phyloP scores from a whole-genome alignment of 2,797 vertebrate species.

The Macropus fuliginosus region DNA sequence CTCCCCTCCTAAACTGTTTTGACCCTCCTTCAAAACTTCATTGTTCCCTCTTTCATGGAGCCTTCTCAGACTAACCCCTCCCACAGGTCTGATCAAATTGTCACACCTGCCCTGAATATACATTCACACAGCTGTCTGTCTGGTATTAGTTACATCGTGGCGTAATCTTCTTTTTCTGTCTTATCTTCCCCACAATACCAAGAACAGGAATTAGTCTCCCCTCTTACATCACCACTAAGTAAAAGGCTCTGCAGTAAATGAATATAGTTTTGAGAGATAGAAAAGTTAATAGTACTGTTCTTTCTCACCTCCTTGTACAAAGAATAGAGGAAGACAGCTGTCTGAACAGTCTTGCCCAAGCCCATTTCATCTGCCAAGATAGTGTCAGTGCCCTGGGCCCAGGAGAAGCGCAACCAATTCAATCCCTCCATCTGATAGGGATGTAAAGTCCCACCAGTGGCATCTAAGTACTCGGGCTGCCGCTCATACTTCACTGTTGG shows the following conservation, averaged over 20 bases:
- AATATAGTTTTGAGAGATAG: not conserved
- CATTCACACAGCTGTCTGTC: not conserved
- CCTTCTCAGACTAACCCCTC: conserved; percentile 30
- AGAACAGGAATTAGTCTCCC: not conserved
- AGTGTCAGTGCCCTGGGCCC: conserved; percentile 99
- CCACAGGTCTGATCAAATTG: not conserved
- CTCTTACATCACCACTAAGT: conserved; percentile 4
- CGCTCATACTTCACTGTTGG: conserved; percentile 99
- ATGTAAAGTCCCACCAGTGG: conserved; percentile 94
- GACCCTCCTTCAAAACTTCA: not conserved
- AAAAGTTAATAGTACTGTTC: conserved; percentile 65
- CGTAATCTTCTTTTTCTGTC: not conserved
- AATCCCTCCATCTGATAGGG: conserved; percentile 98
- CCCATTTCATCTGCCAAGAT: conserved; percentile 99
- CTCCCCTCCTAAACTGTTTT: not conserved
- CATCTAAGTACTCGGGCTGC: conserved; percentile 95
- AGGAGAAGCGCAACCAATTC: conserved; percentile 98
- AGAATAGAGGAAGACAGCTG: conserved; percentile 97
- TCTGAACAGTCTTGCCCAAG: conserved; percentile 98
- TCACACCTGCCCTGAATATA: not conserved
- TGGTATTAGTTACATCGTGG: not conserved
- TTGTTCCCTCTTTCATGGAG: not conserved
- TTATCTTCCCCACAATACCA: not conserved
- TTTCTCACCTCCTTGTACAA: conserved; percentile 96
- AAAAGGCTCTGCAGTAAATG: not conserved